Base-by-base conservation (phyloP, 2,113 vertebrate genomes). In the Willisornis vidua region DNA sequence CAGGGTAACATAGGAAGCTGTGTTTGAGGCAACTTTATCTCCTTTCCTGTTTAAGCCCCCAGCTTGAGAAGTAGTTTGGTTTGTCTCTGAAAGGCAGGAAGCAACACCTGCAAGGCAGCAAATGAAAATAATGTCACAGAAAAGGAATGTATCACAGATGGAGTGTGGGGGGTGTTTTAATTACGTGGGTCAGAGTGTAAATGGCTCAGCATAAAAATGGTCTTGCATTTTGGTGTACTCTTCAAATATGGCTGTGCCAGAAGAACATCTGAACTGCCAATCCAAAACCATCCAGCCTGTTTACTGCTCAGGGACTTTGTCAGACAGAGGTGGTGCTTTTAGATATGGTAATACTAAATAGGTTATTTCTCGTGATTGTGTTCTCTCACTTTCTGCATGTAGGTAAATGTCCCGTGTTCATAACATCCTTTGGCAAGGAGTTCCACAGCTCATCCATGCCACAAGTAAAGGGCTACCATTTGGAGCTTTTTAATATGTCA, bases 101-200 rank as follows among this genome's bases (percentile, higher is more conserved):
- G 85, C 33, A 74, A 61, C 86, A 96, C 91, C 97, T 98, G 92
- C 73, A 96, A 97, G 59, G 70, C 57, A 96, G 83, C 70, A 95
- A 86, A 94, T 48, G 49, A 82, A 88, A 92, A 85, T 46, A 49
- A 18, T 52, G 18, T 88, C 20, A 67, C 63, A 51, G 37, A 78
- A 93, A 94, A 57, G 29, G 68, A 72, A 77, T 9, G 14, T 61
- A 58, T 73, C 4, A 2, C 52, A 77, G 55, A 48, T 17, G n/a
- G 7, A 8, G 16, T 59, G n/a, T 29, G 28, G 29, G 33, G 39
- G 20, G 33, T 70, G 46, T 76, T 91, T 25, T 46, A 28, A n/a
- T 72, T 2, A 0, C 26, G 33, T 43, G 73, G 41, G 14, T 71
- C 2, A 2, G 24, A 59, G 39, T 43, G 33, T 45, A 73, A 89